A percentile compares a stretch with the other conserved stretches of the same genome.
Evolutionary conservation across 2,888 invertebrate species (phyloP).

Genomic region (Heliothis peltigera): DNA sequence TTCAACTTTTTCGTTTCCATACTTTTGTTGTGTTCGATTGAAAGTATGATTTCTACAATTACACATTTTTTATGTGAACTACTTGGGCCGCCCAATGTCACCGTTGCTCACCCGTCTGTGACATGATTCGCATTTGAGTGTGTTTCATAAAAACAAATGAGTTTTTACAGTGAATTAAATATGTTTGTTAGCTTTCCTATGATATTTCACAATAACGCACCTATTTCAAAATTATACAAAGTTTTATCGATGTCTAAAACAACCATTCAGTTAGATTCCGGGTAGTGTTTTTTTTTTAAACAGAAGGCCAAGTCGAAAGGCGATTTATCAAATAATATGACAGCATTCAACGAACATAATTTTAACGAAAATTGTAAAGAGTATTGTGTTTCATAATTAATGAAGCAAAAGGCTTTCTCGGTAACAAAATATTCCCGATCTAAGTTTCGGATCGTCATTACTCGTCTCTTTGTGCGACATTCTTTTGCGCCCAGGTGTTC

Average conservation of each 20-base stretch:
- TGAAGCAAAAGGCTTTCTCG: conserved; percentile 89
- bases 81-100: conserved; percentile 36
- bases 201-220: conserved; percentile 12
- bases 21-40: conserved; percentile 44
- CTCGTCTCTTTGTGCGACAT: conserved; percentile 89
- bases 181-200: conserved; percentile 7
- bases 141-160: conserved; percentile 5
- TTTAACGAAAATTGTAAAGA: conserved; percentile 85
- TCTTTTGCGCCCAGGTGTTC: conserved; percentile 90
- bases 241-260: conserved; percentile 18
- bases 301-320: conserved; percentile 70
- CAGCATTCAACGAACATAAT: conserved; percentile 85
- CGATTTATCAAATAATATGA: conserved; percentile 88
- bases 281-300: conserved; percentile 67
- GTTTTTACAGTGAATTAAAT: conserved; percentile 16
- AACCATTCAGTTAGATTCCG: conserved; percentile 32
- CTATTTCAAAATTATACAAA: background rate
- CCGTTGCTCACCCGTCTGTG: conserved; percentile 49
- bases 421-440: conserved; percentile 89
- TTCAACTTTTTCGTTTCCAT: conserved; percentile 28
- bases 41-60: conserved; percentile 45
- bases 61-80: conserved; percentile 32
- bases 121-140: conserved; percentile 41
- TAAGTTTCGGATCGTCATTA: conserved; percentile 89
- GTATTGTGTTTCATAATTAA: conserved; percentile 90